Percentiles rank a stretch among this genome's conserved stretches.
These are phyloP conservation scores for Meriones unguiculatus DNA, from an alignment of 2,113 vertebrate species.

Conservation along the genomic window DNA sequence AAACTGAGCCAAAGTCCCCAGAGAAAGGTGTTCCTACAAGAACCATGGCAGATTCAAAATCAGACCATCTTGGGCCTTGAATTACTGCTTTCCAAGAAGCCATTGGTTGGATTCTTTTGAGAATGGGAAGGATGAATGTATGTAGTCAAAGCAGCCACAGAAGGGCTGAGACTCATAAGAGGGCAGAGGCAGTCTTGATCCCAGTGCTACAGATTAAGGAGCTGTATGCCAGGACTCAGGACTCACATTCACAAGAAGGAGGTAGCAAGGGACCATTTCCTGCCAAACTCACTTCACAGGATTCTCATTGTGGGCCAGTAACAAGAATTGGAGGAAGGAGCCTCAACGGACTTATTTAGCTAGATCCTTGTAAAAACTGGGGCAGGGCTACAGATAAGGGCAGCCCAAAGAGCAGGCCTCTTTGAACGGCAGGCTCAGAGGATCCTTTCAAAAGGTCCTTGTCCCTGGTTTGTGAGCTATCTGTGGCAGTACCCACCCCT, in stretches of 20 bases:
- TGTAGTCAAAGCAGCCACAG: background rate
- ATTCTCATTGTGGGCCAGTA: background rate
- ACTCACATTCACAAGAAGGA: background rate
- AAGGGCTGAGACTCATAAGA: background rate
- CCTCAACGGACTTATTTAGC: background rate
- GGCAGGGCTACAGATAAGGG: background rate
- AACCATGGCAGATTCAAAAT: background rate
- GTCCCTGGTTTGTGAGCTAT: no score
- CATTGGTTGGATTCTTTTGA: background rate
- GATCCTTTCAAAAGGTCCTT: background rate
- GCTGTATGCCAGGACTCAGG: background rate
- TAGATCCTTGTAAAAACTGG: background rate
- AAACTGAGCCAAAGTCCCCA: background rate
- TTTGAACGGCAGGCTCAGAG: background rate
- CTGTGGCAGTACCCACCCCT: rapidly evolving
- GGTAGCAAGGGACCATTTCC: rapidly evolving
- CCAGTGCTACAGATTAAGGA: background rate
- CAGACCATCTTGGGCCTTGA: background rate
- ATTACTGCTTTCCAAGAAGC: background rate
- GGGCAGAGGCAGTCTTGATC: background rate
- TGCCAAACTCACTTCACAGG: background rate
- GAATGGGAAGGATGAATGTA: no score
- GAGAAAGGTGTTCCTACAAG: background rate
- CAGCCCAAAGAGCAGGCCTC: background rate
- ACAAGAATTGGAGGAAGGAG: background rate